Percentiles rank a stretch among this genome's conserved stretches.
These are phyloP conservation scores for Tholera decimalis DNA, from an alignment of 2,888 invertebrate species.

Conservation along the genomic window DNA sequence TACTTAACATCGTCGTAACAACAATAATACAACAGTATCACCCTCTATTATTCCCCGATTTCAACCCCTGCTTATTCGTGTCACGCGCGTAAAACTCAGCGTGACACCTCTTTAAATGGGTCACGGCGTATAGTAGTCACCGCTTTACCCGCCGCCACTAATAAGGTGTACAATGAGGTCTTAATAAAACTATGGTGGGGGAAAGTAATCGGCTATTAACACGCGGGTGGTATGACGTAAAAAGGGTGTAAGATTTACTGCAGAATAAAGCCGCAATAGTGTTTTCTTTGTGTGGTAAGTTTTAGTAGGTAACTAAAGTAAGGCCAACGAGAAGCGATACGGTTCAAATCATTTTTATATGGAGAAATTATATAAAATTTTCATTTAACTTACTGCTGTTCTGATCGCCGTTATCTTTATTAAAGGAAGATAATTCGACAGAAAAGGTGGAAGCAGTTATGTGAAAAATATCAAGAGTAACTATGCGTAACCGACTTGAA, in stretches of 20 bases:
- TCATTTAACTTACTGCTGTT: no score
- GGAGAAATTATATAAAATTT: no score
- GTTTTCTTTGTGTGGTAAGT: not conserved
- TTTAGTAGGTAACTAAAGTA: no score
- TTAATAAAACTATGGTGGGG: slow-evolving; percentile 40
- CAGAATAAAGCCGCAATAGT: not conserved
- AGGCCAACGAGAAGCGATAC: no score
- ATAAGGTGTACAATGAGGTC: slow-evolving; percentile 49
- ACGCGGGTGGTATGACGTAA: slow-evolving; percentile 4
- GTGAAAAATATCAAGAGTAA: no score
- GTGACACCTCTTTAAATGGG: slow-evolving; percentile 54
- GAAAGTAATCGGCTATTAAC: slow-evolving; percentile 32
- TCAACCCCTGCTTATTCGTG: slow-evolving; percentile 43
- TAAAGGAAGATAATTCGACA: no score
- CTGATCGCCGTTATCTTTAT: no score
- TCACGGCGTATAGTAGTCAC: slow-evolving; percentile 39
- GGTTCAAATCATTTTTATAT: no score
- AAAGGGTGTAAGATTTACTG: slow-evolving; percentile 31
- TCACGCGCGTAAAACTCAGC: slow-evolving; percentile 58
- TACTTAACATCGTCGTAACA: slow-evolving; percentile 30
- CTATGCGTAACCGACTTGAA: no score
- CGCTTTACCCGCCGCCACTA: slow-evolving; percentile 20
- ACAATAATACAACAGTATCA: slow-evolving; percentile 39
- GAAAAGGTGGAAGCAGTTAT: no score
- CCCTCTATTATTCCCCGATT: slow-evolving; percentile 31